Base-by-base conservation (phyloP, 2,113 vertebrate genomes). In the Lanius collurio region DNA sequence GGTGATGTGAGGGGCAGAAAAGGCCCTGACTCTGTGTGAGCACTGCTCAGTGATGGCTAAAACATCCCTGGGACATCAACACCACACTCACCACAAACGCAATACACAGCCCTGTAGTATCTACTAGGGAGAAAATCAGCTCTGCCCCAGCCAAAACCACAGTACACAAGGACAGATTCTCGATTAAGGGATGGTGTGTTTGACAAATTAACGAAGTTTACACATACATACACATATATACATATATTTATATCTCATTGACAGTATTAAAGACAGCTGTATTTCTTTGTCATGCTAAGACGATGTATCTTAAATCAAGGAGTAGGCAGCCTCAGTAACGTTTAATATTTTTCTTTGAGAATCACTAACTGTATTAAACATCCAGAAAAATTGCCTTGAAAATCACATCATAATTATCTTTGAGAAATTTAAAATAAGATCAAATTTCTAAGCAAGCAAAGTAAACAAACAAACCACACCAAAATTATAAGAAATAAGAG, bases 1-100 rank as follows among this genome's bases (percentile, higher is more conserved):
- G 67, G 26, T 0, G 0, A 4, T 20, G 19, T 30, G 20, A 63
- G 56, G 15, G 21, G 4, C 26, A 60, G 8, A 5, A 60, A 53
- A 67, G 2, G 10, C 46, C 46, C 14, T 6, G 7, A 8, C 3
- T 1, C 15, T 5, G 1, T 35, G 67, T 42, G 3, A 62, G 60
- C 8, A 1, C 46, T 59, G 75, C 31, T 42, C n/a, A 75, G 31
- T 5, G 2, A 11, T 1, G 16, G 9, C 12, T 11, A 27, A 27
- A 79, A 53, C 4, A 37, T 14, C n/a, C 10, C 53, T 28, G 17
- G 13, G 15, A 46, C 13, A 53, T 24, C 68, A 42, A 21, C 13
- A 4, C 22, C 3, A 3, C 8, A 7, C 8, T 28, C 42, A 16
- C 7, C 49, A 39, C 31, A n/a, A 63, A 50, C 2, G 21, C 50